Base-by-base conservation (phyloP, 1,140 invertebrate genomes). In the Tigriopus japonicus region DNA sequence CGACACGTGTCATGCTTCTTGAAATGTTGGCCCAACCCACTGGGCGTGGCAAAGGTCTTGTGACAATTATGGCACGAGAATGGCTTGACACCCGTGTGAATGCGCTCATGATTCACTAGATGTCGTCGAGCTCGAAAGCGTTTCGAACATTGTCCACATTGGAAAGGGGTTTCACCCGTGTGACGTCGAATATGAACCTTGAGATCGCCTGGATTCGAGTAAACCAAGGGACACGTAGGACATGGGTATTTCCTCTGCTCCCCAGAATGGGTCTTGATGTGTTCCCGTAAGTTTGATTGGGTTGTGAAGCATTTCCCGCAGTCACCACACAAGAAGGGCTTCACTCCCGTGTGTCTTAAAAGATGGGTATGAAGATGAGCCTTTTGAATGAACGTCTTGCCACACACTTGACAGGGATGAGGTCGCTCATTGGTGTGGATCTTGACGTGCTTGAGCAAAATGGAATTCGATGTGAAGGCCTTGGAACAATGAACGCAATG, bases 81-180 rank as follows among this genome's bases (percentile, higher is more conserved):
- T 5, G 87, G 87, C 17, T 85, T 74, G 69, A 88, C 85, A 0
- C 86, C 86, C 0, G 86, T 88, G 68, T 91, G 87, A 67, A 87
- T 90, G 42, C 87, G 76, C 6, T 88, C 85, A 69, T 90, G 87
- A 52, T 87, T 71, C 70, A 88, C 87, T 14, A 92, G 73, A 68
- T 89, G 88, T 71, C 88, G 85, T 69, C 87, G 87, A 10, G 85
- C 86, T 15, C 85, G 75, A 7, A 91, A 87, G 67, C 84, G 86
- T 69, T 88, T 89, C 49, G 84, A 83, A 69, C 87, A 90, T 66
- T 87, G 87, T 0, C 85, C 83, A 68, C 86, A 89, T 3, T 55
- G 41, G 53, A 63, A 66, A n/a, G 58, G 62, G 13, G 60, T 51
- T 42, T 63, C 65, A 17, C 64, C 64, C 53, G 63, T 63, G 55